Percentiles rank a stretch among this genome's conserved stretches.
Evolutionary conservation across 2,888 invertebrate genomes (phyloP).

Genomic region (Ectobius pallidus): DNA sequence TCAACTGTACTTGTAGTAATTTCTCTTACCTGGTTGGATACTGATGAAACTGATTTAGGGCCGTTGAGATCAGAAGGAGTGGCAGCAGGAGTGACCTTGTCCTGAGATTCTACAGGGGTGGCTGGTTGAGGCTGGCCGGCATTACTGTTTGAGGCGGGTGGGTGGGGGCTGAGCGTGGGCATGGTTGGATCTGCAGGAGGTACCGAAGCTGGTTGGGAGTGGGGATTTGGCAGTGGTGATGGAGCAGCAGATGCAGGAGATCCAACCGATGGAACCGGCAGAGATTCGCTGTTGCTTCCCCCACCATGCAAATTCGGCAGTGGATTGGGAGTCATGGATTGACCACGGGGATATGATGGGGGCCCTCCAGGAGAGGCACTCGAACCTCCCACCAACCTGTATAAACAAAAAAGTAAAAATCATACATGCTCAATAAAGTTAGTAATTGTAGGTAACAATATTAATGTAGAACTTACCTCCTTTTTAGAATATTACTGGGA

Average conservation of each 20-base stretch:
- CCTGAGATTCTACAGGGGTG: slow-evolving; percentile 44
- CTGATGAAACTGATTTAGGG: slow-evolving; percentile 54
- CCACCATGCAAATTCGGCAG: slow-evolving; percentile 36
- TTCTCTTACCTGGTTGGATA: slow-evolving; percentile 53
- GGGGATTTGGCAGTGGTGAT: slow-evolving; percentile 72
- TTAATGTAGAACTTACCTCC: too few relatives aligned
- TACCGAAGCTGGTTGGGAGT: slow-evolving; percentile 73
- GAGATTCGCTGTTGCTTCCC: slow-evolving; percentile 27
- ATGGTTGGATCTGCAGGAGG: slow-evolving; percentile 70
- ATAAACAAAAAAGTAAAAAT: slow-evolving; percentile 5
- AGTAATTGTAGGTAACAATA: too few relatives aligned
- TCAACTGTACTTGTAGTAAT: too few relatives aligned
- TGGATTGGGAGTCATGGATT: slow-evolving; percentile 47
- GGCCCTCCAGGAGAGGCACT: slow-evolving; percentile 68
- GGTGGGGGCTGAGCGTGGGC: slow-evolving; percentile 76
- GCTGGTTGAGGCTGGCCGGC: slow-evolving; percentile 43
- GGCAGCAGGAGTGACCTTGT: slow-evolving; percentile 51
- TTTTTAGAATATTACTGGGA: too few relatives aligned
- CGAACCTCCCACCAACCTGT: slow-evolving; percentile 48
- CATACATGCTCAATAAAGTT: too few relatives aligned
- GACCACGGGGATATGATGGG: slow-evolving; percentile 69
- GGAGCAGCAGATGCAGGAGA: slow-evolving; percentile 71
- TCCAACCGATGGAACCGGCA: slow-evolving; percentile 63
- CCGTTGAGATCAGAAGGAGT: slow-evolving; percentile 52
- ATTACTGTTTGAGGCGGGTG: slow-evolving; percentile 55